These are phyloP conservation scores for Pseudochaenichthys georgianus DNA, from an alignment of 2,797 vertebrate species.

Conservation along the genomic window DNA sequence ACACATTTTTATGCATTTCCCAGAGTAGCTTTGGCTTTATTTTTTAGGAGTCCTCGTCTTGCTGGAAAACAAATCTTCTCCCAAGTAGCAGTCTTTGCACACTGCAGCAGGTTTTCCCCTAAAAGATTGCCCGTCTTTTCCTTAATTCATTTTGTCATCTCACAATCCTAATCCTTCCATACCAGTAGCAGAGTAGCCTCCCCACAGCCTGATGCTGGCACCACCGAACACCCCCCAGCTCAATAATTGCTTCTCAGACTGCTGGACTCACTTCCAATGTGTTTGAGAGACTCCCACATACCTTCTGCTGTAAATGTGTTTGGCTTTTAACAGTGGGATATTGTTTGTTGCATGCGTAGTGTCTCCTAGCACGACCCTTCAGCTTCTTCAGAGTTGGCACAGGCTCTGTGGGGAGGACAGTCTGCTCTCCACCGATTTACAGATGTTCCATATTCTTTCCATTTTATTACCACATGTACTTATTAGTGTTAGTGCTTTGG, in stretches of 20 bases:
- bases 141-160: not conserved
- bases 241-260: constrained; percentile 6
- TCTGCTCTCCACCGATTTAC: constrained; percentile 28
- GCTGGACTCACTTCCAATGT: not conserved
- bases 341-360: not conserved
- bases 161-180: not conserved
- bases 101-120: constrained; percentile 6
- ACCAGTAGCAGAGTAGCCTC: constrained; percentile 15
- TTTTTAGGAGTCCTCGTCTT: constrained; percentile 2
- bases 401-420: constrained; percentile 17
- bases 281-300: not conserved
- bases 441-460: constrained; percentile 18
- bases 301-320: constrained; percentile 3
- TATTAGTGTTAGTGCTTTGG: constrained; percentile 5
- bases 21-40: constrained; percentile 6
- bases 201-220: constrained; percentile 9
- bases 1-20: constrained; percentile 18
- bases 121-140: not conserved
- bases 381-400: constrained; percentile 22
- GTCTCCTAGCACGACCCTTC: not conserved
- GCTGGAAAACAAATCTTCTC: constrained; percentile 30
- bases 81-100: constrained; percentile 4
- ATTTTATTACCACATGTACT: constrained; percentile 1
- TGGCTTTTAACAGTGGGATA: constrained; percentile 6
- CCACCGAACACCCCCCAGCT: not conserved